Conservation (phyloP, 2,113 vertebrate genomes). For the Progne subis region DNA sequence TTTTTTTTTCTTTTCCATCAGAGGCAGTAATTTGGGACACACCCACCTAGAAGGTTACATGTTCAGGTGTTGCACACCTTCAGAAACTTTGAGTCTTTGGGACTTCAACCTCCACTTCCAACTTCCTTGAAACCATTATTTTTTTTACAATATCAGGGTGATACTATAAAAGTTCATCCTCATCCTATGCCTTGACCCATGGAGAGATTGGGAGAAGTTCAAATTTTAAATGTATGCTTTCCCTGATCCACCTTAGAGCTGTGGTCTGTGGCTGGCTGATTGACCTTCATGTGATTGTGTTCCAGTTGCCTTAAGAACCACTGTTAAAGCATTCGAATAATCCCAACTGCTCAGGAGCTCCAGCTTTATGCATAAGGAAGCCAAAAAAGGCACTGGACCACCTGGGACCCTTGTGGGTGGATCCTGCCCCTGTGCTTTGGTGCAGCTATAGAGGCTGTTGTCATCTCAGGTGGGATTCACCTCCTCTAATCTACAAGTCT, state of each 20-base stretch:
- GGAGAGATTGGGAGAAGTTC: not conserved
- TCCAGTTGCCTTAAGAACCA: not conserved
- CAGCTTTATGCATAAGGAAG: not conserved
- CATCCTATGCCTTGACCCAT: not conserved
- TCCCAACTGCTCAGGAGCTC: not conserved
- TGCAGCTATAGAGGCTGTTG: not conserved
- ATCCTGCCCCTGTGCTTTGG: not conserved
- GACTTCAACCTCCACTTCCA: not conserved
- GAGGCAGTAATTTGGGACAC: not conserved
- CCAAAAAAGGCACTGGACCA: not conserved
- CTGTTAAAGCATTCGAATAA: not conserved
- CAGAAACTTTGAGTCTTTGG: not conserved
- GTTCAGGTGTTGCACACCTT: not conserved
- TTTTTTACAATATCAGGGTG: not conserved
- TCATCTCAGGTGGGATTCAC: not conserved
- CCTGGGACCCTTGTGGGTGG: accelerated
- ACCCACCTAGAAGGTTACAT: not conserved
- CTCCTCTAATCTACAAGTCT: not conserved
- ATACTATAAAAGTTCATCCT: not conserved
- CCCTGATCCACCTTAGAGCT: not conserved
- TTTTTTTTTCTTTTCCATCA: not conserved
- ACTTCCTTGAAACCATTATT: not conserved
- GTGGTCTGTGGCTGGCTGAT: not conserved
- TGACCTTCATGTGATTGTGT: not conserved
- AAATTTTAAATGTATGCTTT: not conserved